phyloP scores from a whole-genome alignment of 2,888 invertebrate genomes.

The Euplexia lucipara region DNA sequence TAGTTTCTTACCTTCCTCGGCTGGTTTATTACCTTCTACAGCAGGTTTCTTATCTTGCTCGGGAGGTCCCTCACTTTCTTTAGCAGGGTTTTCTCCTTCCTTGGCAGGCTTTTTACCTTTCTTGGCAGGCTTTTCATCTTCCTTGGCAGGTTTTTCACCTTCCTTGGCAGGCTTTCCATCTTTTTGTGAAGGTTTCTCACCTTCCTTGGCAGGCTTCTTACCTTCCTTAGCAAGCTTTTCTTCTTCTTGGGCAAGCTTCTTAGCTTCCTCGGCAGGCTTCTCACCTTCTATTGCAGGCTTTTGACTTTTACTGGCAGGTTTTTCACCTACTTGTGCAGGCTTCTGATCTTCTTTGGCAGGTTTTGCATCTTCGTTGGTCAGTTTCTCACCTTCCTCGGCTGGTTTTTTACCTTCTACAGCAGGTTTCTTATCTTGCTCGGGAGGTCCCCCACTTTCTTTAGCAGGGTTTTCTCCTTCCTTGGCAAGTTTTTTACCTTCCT shows the following conservation, averaged over 20 bases:
- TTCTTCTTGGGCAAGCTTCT: neutral
- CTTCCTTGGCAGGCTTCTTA: neutral
- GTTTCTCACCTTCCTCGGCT: neutral
- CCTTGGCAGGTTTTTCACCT: neutral
- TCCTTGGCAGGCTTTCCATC: neutral
- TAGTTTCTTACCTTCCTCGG: neutral
- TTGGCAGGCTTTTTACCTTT: neutral
- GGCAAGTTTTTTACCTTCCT: neutral
- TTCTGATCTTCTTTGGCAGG: slow-evolving; percentile 1
- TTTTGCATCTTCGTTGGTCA: neutral
- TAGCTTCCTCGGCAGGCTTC: neutral
- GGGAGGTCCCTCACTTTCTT: neutral
- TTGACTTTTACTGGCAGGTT: neutral
- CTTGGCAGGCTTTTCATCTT: neutral
- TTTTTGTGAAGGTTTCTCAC: neutral
- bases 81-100: neutral
- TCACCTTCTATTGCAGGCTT: neutral
- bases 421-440: neutral
- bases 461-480: neutral
- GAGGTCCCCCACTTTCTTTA: neutral
- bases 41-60: slow-evolving; percentile 5
- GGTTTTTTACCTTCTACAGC: neutral
- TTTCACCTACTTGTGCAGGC: neutral
- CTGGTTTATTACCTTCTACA: neutral
- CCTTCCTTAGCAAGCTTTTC: neutral